Conservation (phyloP, 2,888 invertebrate genomes). For the Fragum sueziense region DNA sequence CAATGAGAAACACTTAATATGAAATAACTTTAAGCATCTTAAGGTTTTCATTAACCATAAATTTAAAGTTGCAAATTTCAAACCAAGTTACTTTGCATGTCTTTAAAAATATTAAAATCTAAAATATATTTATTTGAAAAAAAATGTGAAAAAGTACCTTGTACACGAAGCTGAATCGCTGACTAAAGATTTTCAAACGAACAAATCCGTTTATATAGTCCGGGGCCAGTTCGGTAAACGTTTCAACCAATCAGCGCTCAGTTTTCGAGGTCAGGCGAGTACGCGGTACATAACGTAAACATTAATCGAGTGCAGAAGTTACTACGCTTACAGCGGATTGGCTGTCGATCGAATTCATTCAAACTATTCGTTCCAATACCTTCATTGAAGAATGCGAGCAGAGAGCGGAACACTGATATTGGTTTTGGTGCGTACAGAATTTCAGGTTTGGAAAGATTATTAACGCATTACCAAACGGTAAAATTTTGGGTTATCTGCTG, state of each 20-base stretch:
- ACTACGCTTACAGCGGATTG: conserved; percentile 8
- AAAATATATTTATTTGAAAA: no score
- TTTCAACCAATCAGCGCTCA: conserved; percentile 19
- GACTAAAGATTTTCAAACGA: conserved; percentile 13
- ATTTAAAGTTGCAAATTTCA: no score
- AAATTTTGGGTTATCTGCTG: no score
- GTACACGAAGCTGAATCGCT: conserved; percentile 7
- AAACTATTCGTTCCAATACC: background rate
- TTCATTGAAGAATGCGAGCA: background rate
- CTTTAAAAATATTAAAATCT: no score
- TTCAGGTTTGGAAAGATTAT: no score
- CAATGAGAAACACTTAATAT: background rate
- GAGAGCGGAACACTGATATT: background rate
- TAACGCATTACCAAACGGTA: no score
- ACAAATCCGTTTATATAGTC: background rate
- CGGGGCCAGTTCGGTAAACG: conserved; percentile 11
- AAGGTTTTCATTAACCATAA: no score
- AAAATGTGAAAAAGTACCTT: background rate
- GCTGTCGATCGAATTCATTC: conserved; percentile 1
- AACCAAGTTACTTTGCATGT: no score
- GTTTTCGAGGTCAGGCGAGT: conserved; percentile 21
- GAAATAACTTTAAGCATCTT: background rate
- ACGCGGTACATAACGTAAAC: conserved; percentile 17
- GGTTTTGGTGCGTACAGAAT: no score
- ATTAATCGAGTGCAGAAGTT: conserved; percentile 16